Base-by-base conservation (phyloP, 2,113 vertebrate species). In the Prolemur simus region DNA sequence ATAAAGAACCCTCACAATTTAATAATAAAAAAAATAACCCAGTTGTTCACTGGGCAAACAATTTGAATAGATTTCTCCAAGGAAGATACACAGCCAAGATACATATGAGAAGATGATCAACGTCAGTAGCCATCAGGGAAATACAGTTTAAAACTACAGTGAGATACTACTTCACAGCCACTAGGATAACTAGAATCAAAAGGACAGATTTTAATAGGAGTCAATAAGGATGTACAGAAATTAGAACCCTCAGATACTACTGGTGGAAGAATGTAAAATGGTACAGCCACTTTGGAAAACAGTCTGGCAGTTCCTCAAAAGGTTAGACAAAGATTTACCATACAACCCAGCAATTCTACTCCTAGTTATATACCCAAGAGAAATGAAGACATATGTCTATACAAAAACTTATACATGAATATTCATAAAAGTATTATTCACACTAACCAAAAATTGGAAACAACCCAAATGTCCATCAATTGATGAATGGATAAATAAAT, bases 1-100 rank as follows among this genome's bases (percentile, higher is more conserved):
- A 82, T 92, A 45, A 76, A 76, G 5, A 68, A 88, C 66, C 58
- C 69, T 64, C 60, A 17, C 34, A 68, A 58, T 10, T 82, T 56
- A 95, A 39, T 73, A 87, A 71, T 73, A 68, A 82, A 68, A 92
- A 77, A 92, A 76, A 66, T 49, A 92, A 66, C 25, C 15, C 34
- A 58, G 6, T 82, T 92, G 87, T 58, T 21, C 83, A 88, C 34
- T 81, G 37, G 27, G 45, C 21, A 73, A 81, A 87, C 6, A 42
- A 54, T 49, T 87, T 74, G 56, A 74, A 81, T 82, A 85, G 20
- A 80, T 95, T 78, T 90, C 63, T 91, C 81, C 25, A 52, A 91
- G 52, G 42, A 87, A 92, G n/a, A 68, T 58, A 95, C 68, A 68
- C 58, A 15, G 11, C 12, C 47, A 88, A 42, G 11, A 76, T 27